These are phyloP conservation scores for Drosophila anomalata DNA, from an alignment of 2,888 invertebrate species.

Conservation along the genomic window DNA sequence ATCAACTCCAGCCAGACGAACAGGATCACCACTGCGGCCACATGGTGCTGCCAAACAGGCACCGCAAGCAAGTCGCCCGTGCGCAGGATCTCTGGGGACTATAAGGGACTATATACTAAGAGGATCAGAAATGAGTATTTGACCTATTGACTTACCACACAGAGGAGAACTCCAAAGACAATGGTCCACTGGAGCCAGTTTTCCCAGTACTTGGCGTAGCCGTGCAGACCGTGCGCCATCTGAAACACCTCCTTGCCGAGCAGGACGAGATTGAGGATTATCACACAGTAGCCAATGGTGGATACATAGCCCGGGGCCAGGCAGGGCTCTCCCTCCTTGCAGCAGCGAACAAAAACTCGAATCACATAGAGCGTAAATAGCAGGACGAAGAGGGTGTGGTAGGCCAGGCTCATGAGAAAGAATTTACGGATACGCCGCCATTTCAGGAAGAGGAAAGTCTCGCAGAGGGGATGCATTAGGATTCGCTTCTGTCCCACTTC, in stretches of 20 bases:
- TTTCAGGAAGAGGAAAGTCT: constrained; percentile 92
- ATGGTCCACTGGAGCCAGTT: constrained; percentile 93
- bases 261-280: constrained; percentile 87
- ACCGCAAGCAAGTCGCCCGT: constrained; percentile 77
- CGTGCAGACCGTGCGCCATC: constrained; percentile 89
- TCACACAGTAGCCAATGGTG: constrained; percentile 86
- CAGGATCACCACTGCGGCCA: constrained; percentile 91
- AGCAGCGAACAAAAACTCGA: constrained; percentile 84
- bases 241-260: constrained; percentile 88
- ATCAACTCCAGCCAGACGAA: constrained; percentile 93
- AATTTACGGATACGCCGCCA: constrained; percentile 93
- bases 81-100: constrained; percentile 82
- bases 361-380: constrained; percentile 90
- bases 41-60: constrained; percentile 90
- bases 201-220: constrained; percentile 92
- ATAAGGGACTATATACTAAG: not conserved
- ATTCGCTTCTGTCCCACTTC: constrained; percentile 92
- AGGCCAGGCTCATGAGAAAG: constrained; percentile 91
- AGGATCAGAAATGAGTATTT: no score
- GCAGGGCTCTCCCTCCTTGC: constrained; percentile 73
- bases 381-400: constrained; percentile 90
- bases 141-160: constrained; percentile 85
- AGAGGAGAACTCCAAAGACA: constrained; percentile 88
- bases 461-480: constrained; percentile 92
- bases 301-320: constrained; percentile 76